phyloP scores from a whole-genome alignment of 2,113 vertebrate species.

The Hylia prasina region DNA sequence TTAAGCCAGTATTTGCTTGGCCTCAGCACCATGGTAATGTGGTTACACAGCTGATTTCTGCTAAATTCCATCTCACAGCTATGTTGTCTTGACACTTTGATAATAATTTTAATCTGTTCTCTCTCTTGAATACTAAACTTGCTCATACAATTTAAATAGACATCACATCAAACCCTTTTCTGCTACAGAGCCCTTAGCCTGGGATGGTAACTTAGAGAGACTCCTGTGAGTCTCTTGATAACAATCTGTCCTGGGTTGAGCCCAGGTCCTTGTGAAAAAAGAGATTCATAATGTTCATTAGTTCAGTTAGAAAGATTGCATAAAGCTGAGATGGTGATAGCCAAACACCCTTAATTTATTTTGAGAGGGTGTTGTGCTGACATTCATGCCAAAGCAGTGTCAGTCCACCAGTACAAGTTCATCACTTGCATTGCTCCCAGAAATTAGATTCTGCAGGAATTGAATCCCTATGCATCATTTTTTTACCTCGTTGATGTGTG shows the following conservation, averaged over 20 bases:
- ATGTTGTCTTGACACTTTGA: not conserved
- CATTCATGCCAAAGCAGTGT: not conserved
- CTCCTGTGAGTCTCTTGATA: not conserved
- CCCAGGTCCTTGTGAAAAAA: not conserved
- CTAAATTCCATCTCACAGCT: not conserved
- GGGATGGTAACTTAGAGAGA: not conserved
- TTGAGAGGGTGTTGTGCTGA: not conserved
- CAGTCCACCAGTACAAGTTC: not conserved
- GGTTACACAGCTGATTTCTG: not conserved
- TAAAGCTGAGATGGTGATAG: not conserved
- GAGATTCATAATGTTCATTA: not conserved
- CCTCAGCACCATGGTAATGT: not conserved
- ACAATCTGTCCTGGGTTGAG: not conserved
- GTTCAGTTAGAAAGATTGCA: not conserved
- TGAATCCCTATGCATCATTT: not conserved
- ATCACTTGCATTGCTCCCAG: not conserved
- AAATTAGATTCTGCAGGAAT: not conserved
- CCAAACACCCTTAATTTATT: not conserved
- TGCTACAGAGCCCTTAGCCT: not conserved
- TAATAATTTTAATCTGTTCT: not conserved
- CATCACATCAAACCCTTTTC: not conserved
- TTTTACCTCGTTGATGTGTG: not conserved
- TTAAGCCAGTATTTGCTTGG: slow-evolving; percentile 14
- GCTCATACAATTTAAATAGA: not conserved
- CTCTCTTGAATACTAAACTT: not conserved